Evolutionary conservation across 2,888 invertebrate species (phyloP).

Genomic region (Calephelis perditalis): DNA sequence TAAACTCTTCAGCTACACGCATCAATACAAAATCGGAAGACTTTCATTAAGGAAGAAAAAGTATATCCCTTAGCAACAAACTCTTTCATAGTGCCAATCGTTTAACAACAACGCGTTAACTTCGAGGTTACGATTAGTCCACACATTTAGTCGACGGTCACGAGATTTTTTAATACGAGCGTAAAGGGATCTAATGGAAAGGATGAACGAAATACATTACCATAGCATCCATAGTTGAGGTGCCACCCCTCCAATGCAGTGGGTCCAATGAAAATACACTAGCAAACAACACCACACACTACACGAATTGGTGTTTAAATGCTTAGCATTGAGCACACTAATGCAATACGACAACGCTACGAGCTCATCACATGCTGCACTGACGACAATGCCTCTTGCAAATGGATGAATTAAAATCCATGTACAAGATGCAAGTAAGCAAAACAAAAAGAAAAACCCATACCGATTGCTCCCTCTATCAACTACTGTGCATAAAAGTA

Average conservation of each 20-base stretch:
- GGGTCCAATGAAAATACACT: conserved; percentile 64
- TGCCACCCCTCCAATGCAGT: conserved; percentile 78
- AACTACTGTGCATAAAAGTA: conserved; percentile 71
- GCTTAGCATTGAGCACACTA: conserved; percentile 73
- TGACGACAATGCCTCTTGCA: conserved; percentile 68
- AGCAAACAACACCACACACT: conserved; percentile 75
- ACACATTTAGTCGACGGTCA: conserved; percentile 59
- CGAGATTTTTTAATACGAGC: conserved; percentile 49
- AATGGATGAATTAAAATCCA: conserved; percentile 60
- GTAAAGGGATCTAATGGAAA: conserved; percentile 63
- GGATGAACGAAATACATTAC: conserved; percentile 70
- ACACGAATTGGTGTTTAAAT: conserved; percentile 70
- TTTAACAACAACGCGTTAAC: conserved; percentile 54
- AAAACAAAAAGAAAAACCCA: conserved; percentile 58
- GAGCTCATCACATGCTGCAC: conserved; percentile 74
- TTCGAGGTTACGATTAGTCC: conserved; percentile 63
- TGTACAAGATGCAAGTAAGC: conserved; percentile 67
- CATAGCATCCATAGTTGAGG: conserved; percentile 69
- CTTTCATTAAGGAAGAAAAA: conserved; percentile 58
- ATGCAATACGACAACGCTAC: conserved; percentile 74
- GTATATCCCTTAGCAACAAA: conserved; percentile 41
- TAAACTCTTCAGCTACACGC: conserved; percentile 92
- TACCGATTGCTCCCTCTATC: conserved; percentile 74
- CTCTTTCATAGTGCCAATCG: conserved; percentile 75
- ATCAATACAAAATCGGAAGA: conserved; percentile 69